Conservation (phyloP, 30 jellyfish, hydroid and myxozoan genomes). For the Mastigias papua region DNA sequence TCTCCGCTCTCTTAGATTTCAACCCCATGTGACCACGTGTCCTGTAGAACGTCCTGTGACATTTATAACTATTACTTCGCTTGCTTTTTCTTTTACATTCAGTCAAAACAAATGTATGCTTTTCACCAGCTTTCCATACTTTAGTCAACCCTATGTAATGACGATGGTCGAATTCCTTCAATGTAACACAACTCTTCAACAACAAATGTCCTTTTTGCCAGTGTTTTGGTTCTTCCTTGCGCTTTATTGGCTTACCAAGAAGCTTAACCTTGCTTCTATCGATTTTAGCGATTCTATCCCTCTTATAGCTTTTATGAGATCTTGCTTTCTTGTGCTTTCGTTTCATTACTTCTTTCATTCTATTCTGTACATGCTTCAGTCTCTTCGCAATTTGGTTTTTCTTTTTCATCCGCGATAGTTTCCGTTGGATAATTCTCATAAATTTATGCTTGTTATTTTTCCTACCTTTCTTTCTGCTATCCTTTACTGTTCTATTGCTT, state of each 20-base stretch:
- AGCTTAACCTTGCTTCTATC: background rate
- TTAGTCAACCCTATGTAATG: constrained; percentile 50
- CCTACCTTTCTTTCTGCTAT: background rate
- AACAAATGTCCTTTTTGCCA: constrained; percentile 64
- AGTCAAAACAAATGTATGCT: constrained; percentile 48
- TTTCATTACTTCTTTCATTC: constrained; percentile 30
- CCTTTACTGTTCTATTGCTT: background rate
- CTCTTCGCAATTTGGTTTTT: constrained; percentile 69
- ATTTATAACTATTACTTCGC: constrained; percentile 18
- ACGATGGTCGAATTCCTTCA: constrained; percentile 39
- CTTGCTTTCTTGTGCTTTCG: constrained; percentile 25
- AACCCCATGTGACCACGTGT: constrained; percentile 56
- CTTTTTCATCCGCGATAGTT: constrained; percentile 43
- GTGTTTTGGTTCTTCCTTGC: constrained; percentile 53
- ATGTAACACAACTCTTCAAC: constrained; percentile 22
- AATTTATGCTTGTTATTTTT: constrained; percentile 47
- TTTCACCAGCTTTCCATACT: constrained; percentile 11
- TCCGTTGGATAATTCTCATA: constrained; percentile 70
- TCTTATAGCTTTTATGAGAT: background rate
- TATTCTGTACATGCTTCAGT: constrained; percentile 49
- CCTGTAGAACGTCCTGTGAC: constrained; percentile 48
- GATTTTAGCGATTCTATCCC: background rate
- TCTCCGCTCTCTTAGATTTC: background rate
- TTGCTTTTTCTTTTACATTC: constrained; percentile 37
- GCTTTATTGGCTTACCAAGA: constrained; percentile 32